Percentiles rank a stretch among this genome's conserved stretches.
Evolutionary conservation across 2,113 vertebrate species (phyloP).

Genomic region (Antennarius striatus): DNA sequence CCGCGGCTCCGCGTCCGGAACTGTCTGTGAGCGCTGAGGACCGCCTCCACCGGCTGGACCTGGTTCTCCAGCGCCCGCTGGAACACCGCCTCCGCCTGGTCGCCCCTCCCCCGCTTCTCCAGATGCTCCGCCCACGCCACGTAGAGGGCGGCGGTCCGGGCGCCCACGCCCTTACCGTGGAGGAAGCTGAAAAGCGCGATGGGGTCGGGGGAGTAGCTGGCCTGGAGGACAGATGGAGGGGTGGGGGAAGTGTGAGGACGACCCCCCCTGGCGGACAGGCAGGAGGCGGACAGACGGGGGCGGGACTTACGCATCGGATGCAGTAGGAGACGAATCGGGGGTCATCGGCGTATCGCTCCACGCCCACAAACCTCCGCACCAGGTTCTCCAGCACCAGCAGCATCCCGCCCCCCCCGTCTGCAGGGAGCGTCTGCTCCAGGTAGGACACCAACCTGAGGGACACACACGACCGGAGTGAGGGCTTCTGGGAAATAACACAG

Average conservation of each 20-base stretch:
- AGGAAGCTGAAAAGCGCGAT: slow-evolving; percentile 77
- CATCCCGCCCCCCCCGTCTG: slow-evolving; percentile 51
- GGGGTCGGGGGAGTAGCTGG: slow-evolving; percentile 76
- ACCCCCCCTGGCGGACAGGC: background rate
- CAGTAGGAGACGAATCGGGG: slow-evolving; percentile 85
- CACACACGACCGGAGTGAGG: too few species aligned
- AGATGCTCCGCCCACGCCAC: slow-evolving; percentile 83
- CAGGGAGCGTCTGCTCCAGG: slow-evolving; percentile 74
- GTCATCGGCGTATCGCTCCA: slow-evolving; percentile 83
- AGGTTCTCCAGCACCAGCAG: slow-evolving; percentile 80
- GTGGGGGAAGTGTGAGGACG: too few species aligned
- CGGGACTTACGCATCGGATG: slow-evolving; percentile 84
- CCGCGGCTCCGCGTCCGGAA: slow-evolving; percentile 75
- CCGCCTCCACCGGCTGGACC: slow-evolving; percentile 78
- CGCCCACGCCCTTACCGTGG: slow-evolving; percentile 80
- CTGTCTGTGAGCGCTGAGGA: slow-evolving; percentile 82
- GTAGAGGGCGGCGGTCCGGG: slow-evolving; percentile 76
- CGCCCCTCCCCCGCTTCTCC: slow-evolving; percentile 69
- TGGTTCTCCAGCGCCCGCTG: slow-evolving; percentile 81
- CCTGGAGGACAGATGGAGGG: slow-evolving; percentile 67
- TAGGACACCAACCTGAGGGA: slow-evolving; percentile 82
- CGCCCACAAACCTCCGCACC: slow-evolving; percentile 80
- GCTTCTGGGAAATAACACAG: background rate
- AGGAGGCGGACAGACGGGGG: too few species aligned
- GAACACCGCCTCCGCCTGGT: slow-evolving; percentile 76